phyloP scores from a whole-genome alignment of 2,888 invertebrate genomes.

The Ornithoptera alexandrae region DNA sequence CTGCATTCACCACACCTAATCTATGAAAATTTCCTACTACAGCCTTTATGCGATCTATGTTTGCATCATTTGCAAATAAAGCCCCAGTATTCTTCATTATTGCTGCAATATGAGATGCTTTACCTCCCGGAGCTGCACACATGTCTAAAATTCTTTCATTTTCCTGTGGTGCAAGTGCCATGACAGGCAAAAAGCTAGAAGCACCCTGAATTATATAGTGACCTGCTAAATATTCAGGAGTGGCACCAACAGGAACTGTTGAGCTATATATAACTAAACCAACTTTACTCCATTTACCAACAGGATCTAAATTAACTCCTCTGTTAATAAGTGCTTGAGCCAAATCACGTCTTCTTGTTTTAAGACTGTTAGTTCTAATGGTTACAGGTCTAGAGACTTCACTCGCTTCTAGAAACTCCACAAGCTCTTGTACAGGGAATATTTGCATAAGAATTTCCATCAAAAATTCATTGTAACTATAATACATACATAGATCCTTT shows the following conservation, averaged over 20 bases:
- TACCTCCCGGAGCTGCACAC: conserved; percentile 99
- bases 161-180: conserved; percentile 98
- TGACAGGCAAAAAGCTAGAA: conserved; percentile 97
- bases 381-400: conserved; percentile 97
- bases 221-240: conserved; percentile 99
- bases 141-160: conserved; percentile 96
- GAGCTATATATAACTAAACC: conserved; percentile 97
- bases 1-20: conserved; percentile 95
- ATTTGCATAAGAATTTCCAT: conserved; percentile 95
- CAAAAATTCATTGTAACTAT: conserved; percentile 97
- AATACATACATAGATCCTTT: conserved; percentile 94
- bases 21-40: conserved; percentile 98
- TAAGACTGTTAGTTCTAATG: conserved; percentile 96
- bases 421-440: conserved; percentile 90
- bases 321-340: conserved; percentile 97
- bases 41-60: conserved; percentile 92
- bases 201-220: conserved; percentile 98
- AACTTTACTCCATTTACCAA: conserved; percentile 99
- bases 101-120: conserved; percentile 98
- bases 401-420: conserved; percentile 97
- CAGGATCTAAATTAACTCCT: conserved; percentile 98
- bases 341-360: conserved; percentile 93
- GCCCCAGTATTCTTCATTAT: conserved; percentile 99
- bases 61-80: conserved; percentile 97
- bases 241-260: conserved; percentile 97